These are phyloP conservation scores for Acholoe squamosa DNA, from an alignment of 2,888 invertebrate species.

Conservation along the genomic window DNA sequence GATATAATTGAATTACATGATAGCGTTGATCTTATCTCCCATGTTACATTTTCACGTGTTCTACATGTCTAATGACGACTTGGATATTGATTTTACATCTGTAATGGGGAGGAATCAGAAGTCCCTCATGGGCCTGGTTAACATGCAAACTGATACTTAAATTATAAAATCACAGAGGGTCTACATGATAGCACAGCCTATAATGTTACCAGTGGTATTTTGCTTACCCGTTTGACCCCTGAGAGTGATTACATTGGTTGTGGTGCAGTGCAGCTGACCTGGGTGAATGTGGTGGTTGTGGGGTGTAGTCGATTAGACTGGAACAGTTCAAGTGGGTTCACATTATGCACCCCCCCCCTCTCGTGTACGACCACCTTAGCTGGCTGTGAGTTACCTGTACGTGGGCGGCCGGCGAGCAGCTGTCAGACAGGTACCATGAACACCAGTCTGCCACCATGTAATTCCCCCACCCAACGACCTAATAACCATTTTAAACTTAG, in stretches of 20 bases:
- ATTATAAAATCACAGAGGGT: background rate
- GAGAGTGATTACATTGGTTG: background rate
- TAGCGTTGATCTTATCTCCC: background rate
- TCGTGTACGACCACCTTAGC: background rate
- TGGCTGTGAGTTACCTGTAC: background rate
- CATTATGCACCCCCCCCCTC: background rate
- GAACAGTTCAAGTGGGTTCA: background rate
- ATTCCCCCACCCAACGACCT: constrained; percentile 39
- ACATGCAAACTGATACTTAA: background rate
- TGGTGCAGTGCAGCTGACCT: background rate
- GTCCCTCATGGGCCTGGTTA: background rate
- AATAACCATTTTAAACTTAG: constrained; percentile 49
- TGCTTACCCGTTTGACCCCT: background rate
- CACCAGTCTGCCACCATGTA: constrained; percentile 16
- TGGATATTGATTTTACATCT: no score
- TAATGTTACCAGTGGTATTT: background rate
- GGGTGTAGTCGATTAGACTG: background rate
- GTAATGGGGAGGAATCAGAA: no score
- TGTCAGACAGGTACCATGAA: background rate
- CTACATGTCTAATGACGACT: no score
- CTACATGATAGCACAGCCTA: background rate
- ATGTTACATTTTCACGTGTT: background rate
- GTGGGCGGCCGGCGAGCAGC: background rate
- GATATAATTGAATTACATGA: constrained; percentile 8
- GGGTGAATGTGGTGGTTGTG: background rate